Percentiles rank a stretch among this genome's conserved stretches.
Evolutionary conservation across 2,888 invertebrate species (phyloP).

Genomic region (Xylota sylvarum): DNA sequence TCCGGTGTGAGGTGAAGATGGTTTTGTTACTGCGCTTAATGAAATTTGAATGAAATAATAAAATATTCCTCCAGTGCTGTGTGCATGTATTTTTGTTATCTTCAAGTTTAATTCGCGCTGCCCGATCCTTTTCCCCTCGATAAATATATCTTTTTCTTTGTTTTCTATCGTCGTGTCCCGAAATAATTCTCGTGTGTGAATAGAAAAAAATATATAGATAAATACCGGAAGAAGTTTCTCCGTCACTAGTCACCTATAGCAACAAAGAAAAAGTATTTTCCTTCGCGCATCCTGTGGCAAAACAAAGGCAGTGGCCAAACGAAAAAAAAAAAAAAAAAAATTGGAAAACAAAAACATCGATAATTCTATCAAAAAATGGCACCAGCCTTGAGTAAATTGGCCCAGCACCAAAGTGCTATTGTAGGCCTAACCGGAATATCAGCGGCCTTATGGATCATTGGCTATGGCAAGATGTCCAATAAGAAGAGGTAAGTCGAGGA

Average conservation of each 20-base stretch:
- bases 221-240: constrained; percentile 19
- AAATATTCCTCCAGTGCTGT: constrained; percentile 30
- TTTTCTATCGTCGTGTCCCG: background rate
- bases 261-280: background rate
- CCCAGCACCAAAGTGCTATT: constrained; percentile 87
- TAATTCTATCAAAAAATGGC: constrained; percentile 87
- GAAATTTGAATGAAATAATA: constrained; percentile 1
- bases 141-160: background rate
- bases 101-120: background rate
- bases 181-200: background rate
- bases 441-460: constrained; percentile 87
- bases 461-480: constrained; percentile 86
- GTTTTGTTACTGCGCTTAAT: constrained; percentile 8
- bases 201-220: constrained; percentile 7
- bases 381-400: constrained; percentile 91
- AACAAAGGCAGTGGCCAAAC: constrained; percentile 8
- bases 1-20: constrained; percentile 48
- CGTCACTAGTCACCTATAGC: background rate
- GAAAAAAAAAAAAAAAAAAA: background rate
- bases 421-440: constrained; percentile 89
- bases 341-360: constrained; percentile 27
- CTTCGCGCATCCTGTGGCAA: constrained; percentile 2
- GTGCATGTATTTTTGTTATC: constrained; percentile 15
- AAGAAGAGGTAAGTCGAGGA: constrained; percentile 84
- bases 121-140: background rate